A percentile compares a stretch with the other conserved stretches of the same genome.
These are phyloP conservation scores for Catamblyrhynchus diadema DNA, from an alignment of 2,797 vertebrate genomes.

Conservation along the genomic window DNA sequence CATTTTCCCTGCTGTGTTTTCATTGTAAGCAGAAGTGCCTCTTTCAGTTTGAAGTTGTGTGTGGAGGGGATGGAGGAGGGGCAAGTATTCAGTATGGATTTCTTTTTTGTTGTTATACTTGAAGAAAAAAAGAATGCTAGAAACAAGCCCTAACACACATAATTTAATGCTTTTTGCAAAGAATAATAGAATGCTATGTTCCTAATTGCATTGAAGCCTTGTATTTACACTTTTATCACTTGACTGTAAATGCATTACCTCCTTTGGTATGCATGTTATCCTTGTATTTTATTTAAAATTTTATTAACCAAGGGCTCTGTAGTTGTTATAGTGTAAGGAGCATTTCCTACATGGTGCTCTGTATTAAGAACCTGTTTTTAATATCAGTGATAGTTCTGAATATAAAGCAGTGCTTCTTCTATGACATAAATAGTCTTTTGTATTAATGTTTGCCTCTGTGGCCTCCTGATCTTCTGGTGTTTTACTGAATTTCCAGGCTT, in stretches of 20 bases:
- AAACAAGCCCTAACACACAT: neutral
- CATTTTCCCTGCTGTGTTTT: neutral
- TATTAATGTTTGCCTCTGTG: neutral
- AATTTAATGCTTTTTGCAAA: neutral
- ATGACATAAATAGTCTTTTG: neutral
- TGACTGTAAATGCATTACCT: neutral
- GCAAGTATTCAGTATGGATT: neutral
- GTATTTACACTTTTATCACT: neutral
- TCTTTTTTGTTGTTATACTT: neutral
- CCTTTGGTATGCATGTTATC: neutral
- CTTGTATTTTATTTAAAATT: neutral
- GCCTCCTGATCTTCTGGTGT: neutral
- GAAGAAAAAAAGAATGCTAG: neutral
- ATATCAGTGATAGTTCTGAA: neutral
- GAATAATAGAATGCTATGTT: neutral
- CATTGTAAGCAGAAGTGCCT: neutral
- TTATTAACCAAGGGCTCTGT: neutral
- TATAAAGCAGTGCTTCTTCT: neutral
- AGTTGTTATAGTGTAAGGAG: neutral
- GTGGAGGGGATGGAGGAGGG: neutral
- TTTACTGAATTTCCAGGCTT: neutral
- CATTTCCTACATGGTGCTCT: neutral
- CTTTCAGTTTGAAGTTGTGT: neutral
- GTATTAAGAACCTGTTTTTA: neutral
- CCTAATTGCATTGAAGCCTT: neutral